Conservation (phyloP, 2,797 vertebrate genomes). For the Martes flavigula region DNA sequence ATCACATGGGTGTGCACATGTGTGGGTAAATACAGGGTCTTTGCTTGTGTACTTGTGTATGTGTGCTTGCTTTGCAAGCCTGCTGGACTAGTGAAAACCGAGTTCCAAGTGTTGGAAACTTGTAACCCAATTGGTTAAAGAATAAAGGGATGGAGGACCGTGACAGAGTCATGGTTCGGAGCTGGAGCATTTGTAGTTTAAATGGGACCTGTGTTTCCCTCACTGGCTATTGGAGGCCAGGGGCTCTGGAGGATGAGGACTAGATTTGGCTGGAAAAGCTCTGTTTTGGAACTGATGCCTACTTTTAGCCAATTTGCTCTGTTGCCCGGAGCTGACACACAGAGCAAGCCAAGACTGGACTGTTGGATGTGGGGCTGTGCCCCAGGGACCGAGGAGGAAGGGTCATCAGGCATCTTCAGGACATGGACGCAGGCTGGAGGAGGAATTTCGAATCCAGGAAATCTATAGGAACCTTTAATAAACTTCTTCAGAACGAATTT, state of each 20-base stretch:
- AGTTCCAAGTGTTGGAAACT: not conserved
- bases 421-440: not conserved
- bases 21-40: not conserved
- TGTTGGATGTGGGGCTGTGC: not conserved
- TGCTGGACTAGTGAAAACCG: not conserved
- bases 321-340: not conserved
- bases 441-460: not conserved
- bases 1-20: not conserved
- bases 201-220: not conserved
- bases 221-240: not conserved
- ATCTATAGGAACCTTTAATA: not conserved
- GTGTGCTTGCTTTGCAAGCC: not conserved
- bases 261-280: not conserved
- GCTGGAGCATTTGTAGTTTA: not conserved
- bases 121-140: not conserved
- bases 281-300: not conserved
- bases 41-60: not conserved
- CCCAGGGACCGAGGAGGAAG: not conserved
- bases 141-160: not conserved
- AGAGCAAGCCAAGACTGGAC: not conserved
- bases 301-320: not conserved
- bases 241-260: not conserved
- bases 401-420: not conserved
- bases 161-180: not conserved
- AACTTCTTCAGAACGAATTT: conserved; percentile 47